Percentiles rank a stretch among this genome's conserved stretches.
Evolutionary conservation across 1,140 invertebrate species (phyloP).

Genomic region (Sitophilus oryzae): DNA sequence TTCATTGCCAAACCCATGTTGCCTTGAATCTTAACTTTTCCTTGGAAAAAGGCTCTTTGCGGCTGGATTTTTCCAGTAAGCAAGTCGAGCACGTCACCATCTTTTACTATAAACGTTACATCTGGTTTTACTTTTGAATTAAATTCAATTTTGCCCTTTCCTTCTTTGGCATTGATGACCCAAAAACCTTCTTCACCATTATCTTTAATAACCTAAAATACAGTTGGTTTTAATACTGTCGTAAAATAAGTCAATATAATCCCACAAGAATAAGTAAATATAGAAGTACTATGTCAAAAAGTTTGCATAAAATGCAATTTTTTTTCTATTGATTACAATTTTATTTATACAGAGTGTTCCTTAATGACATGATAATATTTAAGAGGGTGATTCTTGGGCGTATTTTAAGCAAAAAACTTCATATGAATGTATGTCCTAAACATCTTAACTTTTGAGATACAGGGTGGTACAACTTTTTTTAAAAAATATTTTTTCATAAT

Average conservation of each 20-base stretch:
- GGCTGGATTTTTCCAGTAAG: slow-evolving; percentile 87
- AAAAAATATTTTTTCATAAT: too few relatives aligned
- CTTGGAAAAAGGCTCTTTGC: slow-evolving; percentile 97
- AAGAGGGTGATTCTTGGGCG: too few relatives aligned
- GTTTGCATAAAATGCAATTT: too few relatives aligned
- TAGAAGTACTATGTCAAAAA: too few relatives aligned
- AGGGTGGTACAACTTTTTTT: too few relatives aligned
- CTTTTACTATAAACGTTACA: slow-evolving; percentile 82
- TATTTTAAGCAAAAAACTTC: too few relatives aligned
- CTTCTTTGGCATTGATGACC: slow-evolving; percentile 85
- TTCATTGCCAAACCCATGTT: slow-evolving; percentile 97
- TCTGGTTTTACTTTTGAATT: slow-evolving; percentile 84
- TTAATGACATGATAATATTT: too few relatives aligned
- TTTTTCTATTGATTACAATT: too few relatives aligned
- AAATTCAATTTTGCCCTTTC: slow-evolving; percentile 76
- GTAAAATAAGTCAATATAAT: background rate
- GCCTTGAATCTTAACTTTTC: slow-evolving; percentile 91
- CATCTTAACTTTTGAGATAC: too few relatives aligned
- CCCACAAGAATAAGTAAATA: too few relatives aligned
- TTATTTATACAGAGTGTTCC: too few relatives aligned
- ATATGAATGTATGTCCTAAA: too few relatives aligned
- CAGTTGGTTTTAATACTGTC: background rate
- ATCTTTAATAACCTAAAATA: slow-evolving; percentile 46
- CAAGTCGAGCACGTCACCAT: slow-evolving; percentile 79
- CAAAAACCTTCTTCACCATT: slow-evolving; percentile 74